These are phyloP conservation scores for Panthera uncia DNA, from an alignment of 2,113 vertebrate genomes.

Conservation along the genomic window DNA sequence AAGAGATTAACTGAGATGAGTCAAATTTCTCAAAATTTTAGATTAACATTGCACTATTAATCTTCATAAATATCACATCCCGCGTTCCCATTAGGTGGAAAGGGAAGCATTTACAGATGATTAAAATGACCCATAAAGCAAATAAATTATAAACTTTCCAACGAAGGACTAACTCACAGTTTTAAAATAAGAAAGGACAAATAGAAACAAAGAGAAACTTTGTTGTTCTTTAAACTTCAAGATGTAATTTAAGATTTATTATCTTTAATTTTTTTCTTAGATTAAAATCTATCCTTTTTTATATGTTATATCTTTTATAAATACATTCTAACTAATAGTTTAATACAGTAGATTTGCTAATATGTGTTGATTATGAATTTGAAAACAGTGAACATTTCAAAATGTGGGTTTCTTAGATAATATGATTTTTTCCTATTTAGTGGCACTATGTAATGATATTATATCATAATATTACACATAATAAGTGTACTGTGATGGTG, in stretches of 20 bases:
- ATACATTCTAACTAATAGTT: neutral
- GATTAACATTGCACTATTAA: constrained; percentile 55
- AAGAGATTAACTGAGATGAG: constrained; percentile 49
- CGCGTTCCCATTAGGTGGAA: constrained; percentile 37
- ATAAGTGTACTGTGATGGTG: neutral
- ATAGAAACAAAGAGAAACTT: neutral
- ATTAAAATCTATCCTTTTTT: neutral
- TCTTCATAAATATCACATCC: constrained; percentile 72
- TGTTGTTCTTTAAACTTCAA: neutral
- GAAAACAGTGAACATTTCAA: neutral
- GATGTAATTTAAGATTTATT: neutral
- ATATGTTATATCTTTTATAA: neutral
- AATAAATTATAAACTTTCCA: constrained; percentile 60
- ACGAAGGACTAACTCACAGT: constrained; percentile 40
- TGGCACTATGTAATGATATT: neutral
- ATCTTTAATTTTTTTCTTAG: neutral
- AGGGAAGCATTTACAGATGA: constrained; percentile 54
- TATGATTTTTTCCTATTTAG: neutral
- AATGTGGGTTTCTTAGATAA: neutral
- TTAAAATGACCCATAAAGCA: constrained; percentile 56
- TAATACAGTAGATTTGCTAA: neutral
- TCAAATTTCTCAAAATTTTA: constrained; percentile 68
- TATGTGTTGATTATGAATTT: neutral
- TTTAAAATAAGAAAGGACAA: neutral
- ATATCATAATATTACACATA: neutral